Evolutionary conservation across 2,888 invertebrate genomes (phyloP), one percentile per base, ranked within the genome.

Genomic region (Parnassius smintheus): DNA sequence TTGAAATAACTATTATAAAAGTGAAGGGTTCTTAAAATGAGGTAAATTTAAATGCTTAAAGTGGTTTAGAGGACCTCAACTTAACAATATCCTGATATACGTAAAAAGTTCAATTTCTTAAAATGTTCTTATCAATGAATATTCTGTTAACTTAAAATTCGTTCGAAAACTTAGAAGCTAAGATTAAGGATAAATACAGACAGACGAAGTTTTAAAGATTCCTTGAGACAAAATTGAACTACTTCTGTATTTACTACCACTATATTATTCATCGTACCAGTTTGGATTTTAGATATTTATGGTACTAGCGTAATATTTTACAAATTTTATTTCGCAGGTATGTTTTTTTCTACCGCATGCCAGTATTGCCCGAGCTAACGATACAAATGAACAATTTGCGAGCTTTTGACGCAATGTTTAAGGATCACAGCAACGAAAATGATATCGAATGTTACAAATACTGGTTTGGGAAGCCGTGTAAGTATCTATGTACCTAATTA

Each of bases 381-480:
- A 55, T 94, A 41, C 76, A 80, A 53, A 75, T 87, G 68, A 80
- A 92, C 58, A 91, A 93, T 68, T 70, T 92, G 51, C 70, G 65
- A 2, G 18, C 81, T 2, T 90, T 93, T 66, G 81, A 89, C 10
- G 70, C 72, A 18, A 35, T 69, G 2, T 83, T 92, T 81, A 70
- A 85, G 58, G 72, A 77, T 4, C 74, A 78, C n/a, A 77, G 91
- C 0, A 85, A 85, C 9, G 73, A 78, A 12, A 81, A 93, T 55
- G 93, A 93, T 61, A 71, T 93, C 1, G 93, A 93, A 72, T 93
- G 93, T 59, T 94, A 90, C 77, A 93, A 93, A 72, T 94, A 92
- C 72, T 92, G 92, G 77, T 94, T 92, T 70, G 83, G 92, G 50
- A 92, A 92, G 75, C 88, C 88, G 74, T 84, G 94, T 93, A 76